Conservation (phyloP, 35 echinoderm and acorn worm genomes). For the Stichopus chloronotus region DNA sequence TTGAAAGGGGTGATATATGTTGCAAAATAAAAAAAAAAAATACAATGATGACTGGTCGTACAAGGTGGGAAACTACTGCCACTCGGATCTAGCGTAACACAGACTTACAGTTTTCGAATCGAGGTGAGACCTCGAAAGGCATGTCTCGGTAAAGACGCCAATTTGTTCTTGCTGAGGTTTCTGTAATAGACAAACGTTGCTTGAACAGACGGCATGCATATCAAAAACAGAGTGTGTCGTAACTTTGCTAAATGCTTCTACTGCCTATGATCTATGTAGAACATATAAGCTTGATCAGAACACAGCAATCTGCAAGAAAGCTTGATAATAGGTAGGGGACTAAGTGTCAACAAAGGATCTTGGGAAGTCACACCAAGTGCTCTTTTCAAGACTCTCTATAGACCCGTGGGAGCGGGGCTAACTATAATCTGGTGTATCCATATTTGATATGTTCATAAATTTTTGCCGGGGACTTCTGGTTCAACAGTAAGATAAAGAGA, state of each 20-base stretch:
- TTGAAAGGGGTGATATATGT: neutral
- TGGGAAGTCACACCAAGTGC: no score
- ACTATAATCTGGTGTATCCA: no score
- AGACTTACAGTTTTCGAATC: constrained; percentile 57
- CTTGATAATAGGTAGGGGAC: no score
- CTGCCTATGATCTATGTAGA: neutral
- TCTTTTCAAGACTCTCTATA: no score
- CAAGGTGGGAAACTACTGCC: constrained; percentile 15
- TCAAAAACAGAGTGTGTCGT: neutral
- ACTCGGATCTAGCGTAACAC: constrained; percentile 11
- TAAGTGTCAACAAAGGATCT: no score
- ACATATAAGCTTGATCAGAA: neutral
- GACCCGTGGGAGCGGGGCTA: no score
- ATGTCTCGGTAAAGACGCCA: constrained; percentile 52
- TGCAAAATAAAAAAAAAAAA: neutral
- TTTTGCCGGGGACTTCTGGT: no score
- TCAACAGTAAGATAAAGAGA: no score
- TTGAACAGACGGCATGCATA: constrained; percentile 52
- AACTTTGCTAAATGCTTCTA: neutral
- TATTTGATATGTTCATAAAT: no score
- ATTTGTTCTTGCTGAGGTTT: constrained; percentile 60
- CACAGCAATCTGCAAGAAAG: constrained; percentile 29
- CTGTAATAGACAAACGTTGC: constrained; percentile 46
- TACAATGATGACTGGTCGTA: neutral
- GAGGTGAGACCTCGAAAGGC: constrained; percentile 50